Conservation (phyloP, 2,888 invertebrate genomes). For the Julus scandinavius region DNA sequence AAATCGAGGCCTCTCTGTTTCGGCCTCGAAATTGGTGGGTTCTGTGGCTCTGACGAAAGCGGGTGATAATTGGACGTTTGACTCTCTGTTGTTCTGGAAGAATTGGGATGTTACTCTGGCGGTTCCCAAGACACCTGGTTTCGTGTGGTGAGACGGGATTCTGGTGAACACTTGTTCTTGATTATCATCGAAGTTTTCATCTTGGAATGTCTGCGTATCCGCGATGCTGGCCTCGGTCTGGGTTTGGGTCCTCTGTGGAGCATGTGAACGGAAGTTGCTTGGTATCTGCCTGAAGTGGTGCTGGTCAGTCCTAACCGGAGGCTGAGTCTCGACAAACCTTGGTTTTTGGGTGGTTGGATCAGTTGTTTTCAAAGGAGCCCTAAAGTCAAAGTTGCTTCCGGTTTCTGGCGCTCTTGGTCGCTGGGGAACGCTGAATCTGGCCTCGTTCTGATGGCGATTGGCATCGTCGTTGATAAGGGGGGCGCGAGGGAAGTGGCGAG, state of each 20-base stretch:
- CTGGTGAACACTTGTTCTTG: constrained; percentile 43
- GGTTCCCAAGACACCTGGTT: neutral
- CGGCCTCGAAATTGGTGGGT: constrained; percentile 47
- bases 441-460: constrained; percentile 13
- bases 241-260: neutral
- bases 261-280: neutral
- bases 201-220: constrained; percentile 23
- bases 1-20: constrained; percentile 44
- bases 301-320: neutral
- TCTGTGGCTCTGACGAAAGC: constrained; percentile 52
- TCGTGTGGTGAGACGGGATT: constrained; percentile 8
- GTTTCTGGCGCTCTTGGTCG: neutral
- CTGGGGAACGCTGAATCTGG: constrained; percentile 9
- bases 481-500: neutral
- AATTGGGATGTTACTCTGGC: neutral
- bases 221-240: neutral
- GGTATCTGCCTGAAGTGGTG: neutral
- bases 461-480: neutral
- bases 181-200: constrained; percentile 23
- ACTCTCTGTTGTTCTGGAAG: constrained; percentile 17
- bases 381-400: constrained; percentile 43
- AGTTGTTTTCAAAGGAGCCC: neutral
- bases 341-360: neutral
- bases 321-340: neutral
- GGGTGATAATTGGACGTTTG: constrained; percentile 49